Conservation (phyloP, 2,888 invertebrate species). For the Falcaria lacertinaria region DNA sequence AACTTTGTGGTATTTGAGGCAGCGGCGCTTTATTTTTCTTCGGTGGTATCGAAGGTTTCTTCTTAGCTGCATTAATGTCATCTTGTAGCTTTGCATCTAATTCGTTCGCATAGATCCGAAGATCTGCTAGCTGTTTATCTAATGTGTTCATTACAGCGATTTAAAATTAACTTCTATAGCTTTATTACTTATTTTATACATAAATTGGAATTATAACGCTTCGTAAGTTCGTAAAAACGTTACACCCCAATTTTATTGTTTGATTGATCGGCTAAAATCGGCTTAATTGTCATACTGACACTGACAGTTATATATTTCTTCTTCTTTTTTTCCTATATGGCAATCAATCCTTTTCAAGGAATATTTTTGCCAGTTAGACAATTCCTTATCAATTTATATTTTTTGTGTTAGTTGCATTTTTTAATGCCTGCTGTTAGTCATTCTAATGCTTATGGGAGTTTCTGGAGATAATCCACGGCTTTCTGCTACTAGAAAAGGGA, state of each 20-base stretch:
- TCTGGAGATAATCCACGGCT: no score
- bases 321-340: no score
- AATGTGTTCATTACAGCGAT: constrained; percentile 59
- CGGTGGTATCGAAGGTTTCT: constrained; percentile 70
- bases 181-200: neutral
- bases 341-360: no score
- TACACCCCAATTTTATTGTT: constrained; percentile 5
- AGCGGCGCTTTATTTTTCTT: constrained; percentile 70
- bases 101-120: constrained; percentile 72
- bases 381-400: no score
- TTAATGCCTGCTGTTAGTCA: no score
- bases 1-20: constrained; percentile 87
- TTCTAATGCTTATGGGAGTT: no score
- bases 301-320: no score
- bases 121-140: constrained; percentile 69
- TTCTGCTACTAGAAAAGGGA: no score
- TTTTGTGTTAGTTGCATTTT: no score
- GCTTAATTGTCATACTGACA: no score
- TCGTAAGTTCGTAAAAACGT: constrained; percentile 1
- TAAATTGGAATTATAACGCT: neutral
- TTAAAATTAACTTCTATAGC: constrained; percentile 6
- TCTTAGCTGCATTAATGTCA: constrained; percentile 69
- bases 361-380: no score
- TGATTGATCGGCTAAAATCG: neutral
- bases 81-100: constrained; percentile 72